Evolutionary conservation across 2,888 invertebrate species (phyloP).

Genomic region (Quadriops clusia): DNA sequence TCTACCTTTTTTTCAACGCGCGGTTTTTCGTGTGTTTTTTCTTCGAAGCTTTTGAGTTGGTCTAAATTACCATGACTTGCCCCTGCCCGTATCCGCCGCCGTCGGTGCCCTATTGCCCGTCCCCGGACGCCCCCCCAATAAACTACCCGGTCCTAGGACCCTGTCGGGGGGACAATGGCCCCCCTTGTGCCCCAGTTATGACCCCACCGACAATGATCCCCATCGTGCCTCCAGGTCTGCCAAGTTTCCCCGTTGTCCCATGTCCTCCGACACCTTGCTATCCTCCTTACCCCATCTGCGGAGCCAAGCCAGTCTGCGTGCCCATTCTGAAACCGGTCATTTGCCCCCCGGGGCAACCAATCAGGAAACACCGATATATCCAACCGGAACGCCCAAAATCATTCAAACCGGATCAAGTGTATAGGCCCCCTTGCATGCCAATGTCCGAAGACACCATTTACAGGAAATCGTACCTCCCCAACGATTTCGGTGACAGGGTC

Average conservation of each 20-base stretch:
- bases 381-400: conserved; percentile 46
- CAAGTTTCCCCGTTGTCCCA: conserved; percentile 24
- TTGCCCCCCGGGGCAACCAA: conserved; percentile 15
- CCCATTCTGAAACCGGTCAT: conserved; percentile 22
- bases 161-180: neutral
- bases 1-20: no score
- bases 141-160: no score
- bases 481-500: conserved; percentile 30
- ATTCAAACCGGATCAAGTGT: conserved; percentile 44
- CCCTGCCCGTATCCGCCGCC: conserved; percentile 3
- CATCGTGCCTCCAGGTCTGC: conserved; percentile 13
- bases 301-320: conserved; percentile 27
- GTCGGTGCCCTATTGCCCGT: no score
- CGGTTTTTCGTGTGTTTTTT: no score
- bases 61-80: no score
- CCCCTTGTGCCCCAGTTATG: conserved; percentile 5
- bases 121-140: no score
- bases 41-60: no score
- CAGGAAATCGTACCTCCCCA: conserved; percentile 50
- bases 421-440: conserved; percentile 44
- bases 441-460: conserved; percentile 53
- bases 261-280: conserved; percentile 16
- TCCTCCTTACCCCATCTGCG: conserved; percentile 16
- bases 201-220: conserved; percentile 9
- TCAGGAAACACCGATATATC: conserved; percentile 34